Conservation (phyloP, 2,797 vertebrate genomes). For the Neostethus bicornis region DNA sequence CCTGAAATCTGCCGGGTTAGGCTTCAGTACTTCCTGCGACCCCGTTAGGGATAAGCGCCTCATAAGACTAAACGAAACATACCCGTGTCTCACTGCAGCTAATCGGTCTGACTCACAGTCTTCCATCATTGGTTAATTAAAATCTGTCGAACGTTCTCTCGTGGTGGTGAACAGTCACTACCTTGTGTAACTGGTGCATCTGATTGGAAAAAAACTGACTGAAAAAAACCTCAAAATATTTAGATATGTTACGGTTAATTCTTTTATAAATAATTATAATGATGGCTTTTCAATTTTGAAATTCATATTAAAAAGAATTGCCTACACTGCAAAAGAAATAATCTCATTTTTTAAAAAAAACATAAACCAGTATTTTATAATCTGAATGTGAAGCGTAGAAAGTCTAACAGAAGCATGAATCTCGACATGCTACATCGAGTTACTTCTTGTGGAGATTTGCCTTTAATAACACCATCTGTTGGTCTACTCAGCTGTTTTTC, state of each 20-base stretch:
- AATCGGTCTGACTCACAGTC: too few species aligned
- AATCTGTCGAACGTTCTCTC: too few species aligned
- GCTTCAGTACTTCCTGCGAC: too few species aligned
- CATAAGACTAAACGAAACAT: too few species aligned
- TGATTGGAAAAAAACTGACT: too few species aligned
- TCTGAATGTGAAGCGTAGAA: neutral
- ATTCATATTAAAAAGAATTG: neutral
- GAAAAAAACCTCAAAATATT: neutral
- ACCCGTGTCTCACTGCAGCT: too few species aligned
- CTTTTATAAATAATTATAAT: neutral
- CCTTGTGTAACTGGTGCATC: too few species aligned
- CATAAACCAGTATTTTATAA: neutral
- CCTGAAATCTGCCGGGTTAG: too few species aligned
- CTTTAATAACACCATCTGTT: slow-evolving; percentile 45
- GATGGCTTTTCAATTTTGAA: neutral
- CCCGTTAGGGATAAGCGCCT: too few species aligned
- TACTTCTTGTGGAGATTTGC: slow-evolving; percentile 16
- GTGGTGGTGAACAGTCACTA: too few species aligned
- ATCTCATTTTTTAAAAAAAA: neutral
- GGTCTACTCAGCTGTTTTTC: slow-evolving; percentile 27
- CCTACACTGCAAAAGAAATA: neutral
- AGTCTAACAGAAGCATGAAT: slow-evolving; percentile 24
- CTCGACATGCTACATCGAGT: slow-evolving; percentile 16
- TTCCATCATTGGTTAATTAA: too few species aligned
- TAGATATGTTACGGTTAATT: neutral